A percentile compares a stretch with the other conserved stretches of the same genome.
Evolutionary conservation across 2,888 invertebrate genomes (phyloP).

Genomic region (Fragum whitleyi): DNA sequence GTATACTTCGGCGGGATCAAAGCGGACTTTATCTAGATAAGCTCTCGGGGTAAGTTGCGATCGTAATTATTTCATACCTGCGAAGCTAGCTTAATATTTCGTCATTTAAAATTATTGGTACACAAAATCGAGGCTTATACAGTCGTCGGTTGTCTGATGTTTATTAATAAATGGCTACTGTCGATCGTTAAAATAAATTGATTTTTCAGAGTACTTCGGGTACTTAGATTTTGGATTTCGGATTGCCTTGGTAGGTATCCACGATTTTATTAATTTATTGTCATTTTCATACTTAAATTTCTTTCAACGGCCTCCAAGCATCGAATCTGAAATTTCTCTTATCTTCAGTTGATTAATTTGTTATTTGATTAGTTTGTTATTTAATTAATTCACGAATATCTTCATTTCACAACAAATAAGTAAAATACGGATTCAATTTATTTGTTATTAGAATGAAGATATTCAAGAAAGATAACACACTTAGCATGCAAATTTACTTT

Average conservation of each 20-base stretch:
- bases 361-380: too few relatives aligned
- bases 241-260: neutral
- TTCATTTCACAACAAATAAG: too few relatives aligned
- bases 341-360: too few relatives aligned
- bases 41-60: neutral
- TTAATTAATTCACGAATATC: too few relatives aligned
- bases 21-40: slow-evolving; percentile 6
- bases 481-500: too few relatives aligned
- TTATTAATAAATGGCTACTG: neutral
- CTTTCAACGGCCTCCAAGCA: too few relatives aligned
- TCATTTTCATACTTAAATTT: too few relatives aligned
- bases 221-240: slow-evolving; percentile 10
- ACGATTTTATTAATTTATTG: neutral
- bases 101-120: neutral
- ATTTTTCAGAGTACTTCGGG: neutral
- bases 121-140: slow-evolving; percentile 3
- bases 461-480: too few relatives aligned
- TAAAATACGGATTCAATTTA: too few relatives aligned
- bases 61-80: neutral
- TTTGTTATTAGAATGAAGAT: too few relatives aligned
- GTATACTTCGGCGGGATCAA: slow-evolving; percentile 1
- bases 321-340: too few relatives aligned
- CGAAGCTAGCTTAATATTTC: neutral
- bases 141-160: neutral
- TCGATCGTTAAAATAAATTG: slow-evolving; percentile 2